phyloP scores from a whole-genome alignment of 1,140 invertebrate genomes.

The Euura lappo region DNA sequence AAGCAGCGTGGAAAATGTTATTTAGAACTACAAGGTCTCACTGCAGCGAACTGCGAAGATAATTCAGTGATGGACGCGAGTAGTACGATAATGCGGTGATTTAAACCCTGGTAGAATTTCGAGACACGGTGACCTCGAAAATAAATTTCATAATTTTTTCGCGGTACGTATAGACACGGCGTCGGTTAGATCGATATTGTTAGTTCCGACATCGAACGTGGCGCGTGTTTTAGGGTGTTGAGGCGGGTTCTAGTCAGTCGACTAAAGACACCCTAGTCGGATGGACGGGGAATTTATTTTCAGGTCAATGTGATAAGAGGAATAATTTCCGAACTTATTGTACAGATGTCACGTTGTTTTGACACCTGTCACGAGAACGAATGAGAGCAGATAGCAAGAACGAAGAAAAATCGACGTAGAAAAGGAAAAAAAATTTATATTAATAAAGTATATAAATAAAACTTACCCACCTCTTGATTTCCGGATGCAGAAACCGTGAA shows the following conservation, averaged over 20 bases:
- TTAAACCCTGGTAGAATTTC: slow-evolving; percentile 33
- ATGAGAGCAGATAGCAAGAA: not conserved
- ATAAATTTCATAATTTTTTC: slow-evolving; percentile 15
- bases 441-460: slow-evolving; percentile 25
- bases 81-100: slow-evolving; percentile 26
- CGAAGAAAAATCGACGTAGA: not conserved
- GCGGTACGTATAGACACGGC: slow-evolving; percentile 10
- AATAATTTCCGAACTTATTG: too few species aligned
- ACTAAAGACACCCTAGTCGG: not conserved
- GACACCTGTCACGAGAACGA: not conserved
- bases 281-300: not conserved
- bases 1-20: too few species aligned
- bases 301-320: too few species aligned
- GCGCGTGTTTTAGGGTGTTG: not conserved
- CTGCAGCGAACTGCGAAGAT: too few species aligned
- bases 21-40: too few species aligned
- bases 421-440: slow-evolving; percentile 9
- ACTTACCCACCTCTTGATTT: slow-evolving; percentile 58
- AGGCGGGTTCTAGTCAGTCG: not conserved
- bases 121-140: slow-evolving; percentile 45
- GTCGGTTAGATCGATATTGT: slow-evolving; percentile 41
- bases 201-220: not conserved
- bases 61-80: too few species aligned
- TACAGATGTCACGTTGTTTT: not conserved
- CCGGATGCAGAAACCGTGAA: slow-evolving; percentile 44